Base-by-base conservation (phyloP, 2,113 vertebrate genomes). In the Neotragus pygmaeus region DNA sequence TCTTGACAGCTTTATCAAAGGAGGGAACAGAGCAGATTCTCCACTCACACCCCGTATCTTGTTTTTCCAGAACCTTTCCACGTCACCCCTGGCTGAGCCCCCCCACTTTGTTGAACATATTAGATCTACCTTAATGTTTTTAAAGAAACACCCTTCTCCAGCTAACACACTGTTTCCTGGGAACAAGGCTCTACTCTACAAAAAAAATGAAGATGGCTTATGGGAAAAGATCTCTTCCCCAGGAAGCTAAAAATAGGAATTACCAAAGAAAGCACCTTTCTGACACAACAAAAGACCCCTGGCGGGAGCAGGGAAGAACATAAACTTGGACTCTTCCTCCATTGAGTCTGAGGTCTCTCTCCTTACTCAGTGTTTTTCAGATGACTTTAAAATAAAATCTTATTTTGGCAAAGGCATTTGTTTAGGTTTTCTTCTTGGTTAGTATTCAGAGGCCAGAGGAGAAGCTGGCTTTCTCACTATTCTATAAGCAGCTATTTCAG, bases 51-150 rank as follows among this genome's bases (percentile, higher is more conserved):
- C 47, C 27, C 17, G 57, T 6, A 0, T 98, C 92, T 98, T 98
- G 25, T 98, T 97, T 98, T 96, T 98, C 39, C 98, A 99, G 99
- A 99, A 99, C 96, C 98, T 99, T 97, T 99, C 99, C 96, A 99
- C 99, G 0, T 99, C 99, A 0, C 99, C 99, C 15, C 93, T 99
- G 97, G 99, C 99, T 2, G 99, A 99, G 96, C 99, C 99, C 0
- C 99, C 99, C 0, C 99, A 99, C 97, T 99, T 99, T 73, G 99
- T 99, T 94, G 98, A 99, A 57, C 99, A 99, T 97, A 99, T 99
- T 62, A 99, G 99, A 98, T 99, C 99, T 86, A 99, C 99, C 25
- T 98, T 99, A 94, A 98, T 97, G 84, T 99, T 99, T 98, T 98
- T 99, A 47, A 99, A 99, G 97, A 98, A 99, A 49, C 98, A 99